These are phyloP conservation scores for Vultur gryphus DNA, from an alignment of 2,797 vertebrate genomes.

Conservation along the genomic window DNA sequence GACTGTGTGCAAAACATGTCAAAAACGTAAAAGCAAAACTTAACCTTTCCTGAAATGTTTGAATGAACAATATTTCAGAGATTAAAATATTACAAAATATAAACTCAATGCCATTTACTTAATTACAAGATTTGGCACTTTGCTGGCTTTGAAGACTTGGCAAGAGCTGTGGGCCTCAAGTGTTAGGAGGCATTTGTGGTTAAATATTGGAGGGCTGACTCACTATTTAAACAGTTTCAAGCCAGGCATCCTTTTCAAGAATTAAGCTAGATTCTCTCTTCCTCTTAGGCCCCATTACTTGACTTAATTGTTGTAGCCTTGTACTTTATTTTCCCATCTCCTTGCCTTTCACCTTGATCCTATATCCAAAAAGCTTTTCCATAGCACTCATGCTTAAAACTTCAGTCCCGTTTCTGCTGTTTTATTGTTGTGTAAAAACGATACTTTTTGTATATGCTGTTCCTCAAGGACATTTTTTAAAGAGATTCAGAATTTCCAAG, in stretches of 20 bases:
- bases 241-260: slow-evolving; percentile 25
- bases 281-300: background rate
- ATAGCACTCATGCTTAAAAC: background rate
- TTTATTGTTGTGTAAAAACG: background rate
- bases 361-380: background rate
- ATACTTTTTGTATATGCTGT: background rate
- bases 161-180: background rate
- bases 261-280: background rate
- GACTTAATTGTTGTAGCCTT: background rate
- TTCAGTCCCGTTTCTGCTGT: background rate
- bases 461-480: background rate
- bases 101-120: background rate
- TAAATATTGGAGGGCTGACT: slow-evolving; percentile 38
- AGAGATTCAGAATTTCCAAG: background rate
- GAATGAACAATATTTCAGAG: background rate
- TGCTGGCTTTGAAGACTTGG: slow-evolving; percentile 10
- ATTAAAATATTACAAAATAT: background rate
- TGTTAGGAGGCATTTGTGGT: slow-evolving; percentile 40
- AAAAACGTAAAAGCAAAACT: background rate
- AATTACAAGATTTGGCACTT: background rate
- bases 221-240: slow-evolving; percentile 25
- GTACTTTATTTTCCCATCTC: background rate
- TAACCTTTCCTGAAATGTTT: slow-evolving; percentile 5
- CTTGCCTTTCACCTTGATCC: background rate
- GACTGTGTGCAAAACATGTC: background rate